Conservation (phyloP, 2,888 invertebrate species). For the Eupithecia inturbata region DNA sequence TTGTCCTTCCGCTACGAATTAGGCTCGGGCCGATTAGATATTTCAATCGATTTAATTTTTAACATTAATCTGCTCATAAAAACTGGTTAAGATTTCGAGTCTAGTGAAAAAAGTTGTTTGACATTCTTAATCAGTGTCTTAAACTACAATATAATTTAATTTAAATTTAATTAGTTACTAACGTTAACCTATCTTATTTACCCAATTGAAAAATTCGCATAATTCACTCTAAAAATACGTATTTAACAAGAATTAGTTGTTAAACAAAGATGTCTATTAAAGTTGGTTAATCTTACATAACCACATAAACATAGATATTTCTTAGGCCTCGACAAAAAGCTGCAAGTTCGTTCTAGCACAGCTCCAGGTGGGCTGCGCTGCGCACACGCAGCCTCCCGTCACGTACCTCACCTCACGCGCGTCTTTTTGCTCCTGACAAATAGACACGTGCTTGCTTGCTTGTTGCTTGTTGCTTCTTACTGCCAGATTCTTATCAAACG, state of each 20-base stretch:
- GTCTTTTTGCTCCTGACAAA: slow-evolving; percentile 21
- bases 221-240: background rate
- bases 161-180: background rate
- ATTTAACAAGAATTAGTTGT: background rate
- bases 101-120: background rate
- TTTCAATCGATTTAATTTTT: slow-evolving; percentile 37
- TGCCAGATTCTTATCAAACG: slow-evolving; percentile 1
- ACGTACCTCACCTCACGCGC: slow-evolving; percentile 27
- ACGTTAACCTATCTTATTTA: background rate
- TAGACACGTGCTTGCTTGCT: slow-evolving; percentile 26
- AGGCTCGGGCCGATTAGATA: slow-evolving; percentile 38
- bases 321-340: background rate
- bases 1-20: slow-evolving; percentile 26
- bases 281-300: background rate
- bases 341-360: background rate
- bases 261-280: background rate
- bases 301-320: background rate
- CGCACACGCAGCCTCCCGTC: slow-evolving; percentile 9
- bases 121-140: background rate
- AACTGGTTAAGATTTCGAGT: slow-evolving; percentile 6
- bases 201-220: too few species aligned
- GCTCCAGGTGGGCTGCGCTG: background rate
- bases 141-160: background rate
- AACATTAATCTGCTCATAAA: slow-evolving; percentile 15
- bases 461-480: background rate